Evolutionary conservation across 2,797 vertebrate species (phyloP), one percentile per base, ranked within the genome.

Genomic region (Aulostomus chinensis): DNA sequence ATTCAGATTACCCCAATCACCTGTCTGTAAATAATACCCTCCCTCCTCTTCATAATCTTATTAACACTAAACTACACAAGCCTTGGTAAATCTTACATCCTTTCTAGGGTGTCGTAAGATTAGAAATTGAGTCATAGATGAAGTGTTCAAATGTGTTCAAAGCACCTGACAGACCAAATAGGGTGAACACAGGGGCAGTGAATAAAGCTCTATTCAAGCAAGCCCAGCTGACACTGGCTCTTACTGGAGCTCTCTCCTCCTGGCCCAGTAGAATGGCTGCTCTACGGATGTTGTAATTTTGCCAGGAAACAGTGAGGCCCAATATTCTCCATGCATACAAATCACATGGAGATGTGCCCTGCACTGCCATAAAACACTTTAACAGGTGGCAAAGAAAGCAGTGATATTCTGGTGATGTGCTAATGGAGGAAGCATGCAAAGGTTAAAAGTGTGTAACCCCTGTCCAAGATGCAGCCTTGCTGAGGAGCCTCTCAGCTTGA

Each of bases 191-290:
- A 25, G 4, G 16, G 20, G 36, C 17, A 7, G 24, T 52, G 70
- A 79, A 83, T 74, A 85, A 86, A 86, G 85, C 77, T 60, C 71
- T 80, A 81, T 88, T 90, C 68, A 86, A 86, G 73, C 79, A 53
- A 63, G 57, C 82, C 76, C 84, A 87, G 87, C 80, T 88, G 87
- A 85, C 80, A 65, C 62, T 54, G 74, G 60, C 75, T 81, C 78
- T 75, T 52, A 82, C 72, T 78, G 70, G 68, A 69, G 69, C 71
- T 71, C 66, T 81, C 71, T n/a, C 73, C 61, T 71, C 67, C 78
- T 87, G 83, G 87, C 81, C 87, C 69, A 82, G 76, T 36, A 53
- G 63, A 74, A 81, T 70, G 53, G 74, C 71, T 68, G 72, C 66
- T 78, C 82, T 79, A 82, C 83, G 74, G 85, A 85, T 82, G 83